Evolutionary conservation across 2,113 vertebrate species (phyloP).

Genomic region (Ondatra zibethicus): DNA sequence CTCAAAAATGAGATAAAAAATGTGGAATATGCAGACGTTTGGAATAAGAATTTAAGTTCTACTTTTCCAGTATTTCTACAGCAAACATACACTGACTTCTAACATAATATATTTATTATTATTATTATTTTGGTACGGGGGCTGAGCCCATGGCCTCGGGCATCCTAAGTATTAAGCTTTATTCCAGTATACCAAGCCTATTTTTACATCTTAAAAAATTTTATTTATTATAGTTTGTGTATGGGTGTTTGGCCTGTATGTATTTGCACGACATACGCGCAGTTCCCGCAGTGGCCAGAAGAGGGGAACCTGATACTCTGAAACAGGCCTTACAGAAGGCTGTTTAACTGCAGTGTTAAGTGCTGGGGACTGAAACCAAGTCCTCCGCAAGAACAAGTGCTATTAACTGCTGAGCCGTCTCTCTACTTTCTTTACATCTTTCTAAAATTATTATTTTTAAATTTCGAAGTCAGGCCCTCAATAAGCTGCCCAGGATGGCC

Average conservation of each 20-base stretch:
- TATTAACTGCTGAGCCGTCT: not conserved
- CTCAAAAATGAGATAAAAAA: not conserved
- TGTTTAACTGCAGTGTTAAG: not conserved
- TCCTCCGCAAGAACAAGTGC: not conserved
- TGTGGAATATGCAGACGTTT: conserved; percentile 18
- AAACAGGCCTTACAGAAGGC: not conserved
- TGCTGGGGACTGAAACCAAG: not conserved
- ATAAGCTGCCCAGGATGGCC: too few relatives aligned
- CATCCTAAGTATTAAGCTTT: not conserved
- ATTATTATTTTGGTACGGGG: not conserved
- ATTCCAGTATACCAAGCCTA: not conserved
- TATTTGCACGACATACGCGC: not conserved
- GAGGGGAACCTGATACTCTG: not conserved
- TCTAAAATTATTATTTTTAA: not conserved
- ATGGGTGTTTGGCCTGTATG: not conserved
- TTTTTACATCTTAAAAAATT: not conserved
- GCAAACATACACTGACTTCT: not conserved
- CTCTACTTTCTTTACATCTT: not conserved
- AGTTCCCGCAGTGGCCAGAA: not conserved
- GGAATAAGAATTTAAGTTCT: not conserved
- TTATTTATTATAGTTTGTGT: not conserved
- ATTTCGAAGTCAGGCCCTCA: not conserved
- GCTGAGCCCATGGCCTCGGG: not conserved
- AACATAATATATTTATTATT: not conserved
- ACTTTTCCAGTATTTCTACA: not conserved